Conservation (phyloP, 2,888 invertebrate genomes). For the Cheilosia vulpina region DNA sequence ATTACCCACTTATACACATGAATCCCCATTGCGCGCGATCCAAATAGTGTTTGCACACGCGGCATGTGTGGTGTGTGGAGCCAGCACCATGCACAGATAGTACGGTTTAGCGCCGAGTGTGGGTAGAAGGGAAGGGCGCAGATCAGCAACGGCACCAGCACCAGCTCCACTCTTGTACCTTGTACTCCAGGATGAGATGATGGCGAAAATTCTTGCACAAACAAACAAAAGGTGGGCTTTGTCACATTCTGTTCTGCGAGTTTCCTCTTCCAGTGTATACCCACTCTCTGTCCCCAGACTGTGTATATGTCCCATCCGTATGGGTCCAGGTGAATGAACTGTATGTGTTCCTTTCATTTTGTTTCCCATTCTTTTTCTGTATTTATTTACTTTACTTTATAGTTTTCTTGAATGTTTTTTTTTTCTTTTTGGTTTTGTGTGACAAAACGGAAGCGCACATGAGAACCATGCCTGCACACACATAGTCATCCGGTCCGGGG, state of each 20-base stretch:
- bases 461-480: constrained; percentile 34
- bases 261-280: constrained; percentile 22
- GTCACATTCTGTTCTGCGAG: constrained; percentile 66
- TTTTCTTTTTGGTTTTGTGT: constrained; percentile 45
- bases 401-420: constrained; percentile 18
- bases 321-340: constrained; percentile 64
- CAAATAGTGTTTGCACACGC: constrained; percentile 57
- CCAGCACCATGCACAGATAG: constrained; percentile 8
- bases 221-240: constrained; percentile 74
- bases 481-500: constrained; percentile 13
- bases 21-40: constrained; percentile 35
- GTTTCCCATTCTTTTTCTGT: constrained; percentile 62
- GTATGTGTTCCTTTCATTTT: constrained; percentile 55
- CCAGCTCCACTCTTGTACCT: background rate
- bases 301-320: constrained; percentile 11
- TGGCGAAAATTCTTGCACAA: constrained; percentile 69
- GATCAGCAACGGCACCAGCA: constrained; percentile 23
- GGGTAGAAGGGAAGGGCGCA: constrained; percentile 36
- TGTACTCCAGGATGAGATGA: constrained; percentile 19
- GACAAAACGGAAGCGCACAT: constrained; percentile 70
- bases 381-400: constrained; percentile 70
- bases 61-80: constrained; percentile 24
- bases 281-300: constrained; percentile 20
- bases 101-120: constrained; percentile 57
- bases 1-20: constrained; percentile 26